Percentiles rank a stretch among this genome's conserved stretches.
Conservation (phyloP, 2,888 invertebrate species). For the Pristionchus mayeri region DNA sequence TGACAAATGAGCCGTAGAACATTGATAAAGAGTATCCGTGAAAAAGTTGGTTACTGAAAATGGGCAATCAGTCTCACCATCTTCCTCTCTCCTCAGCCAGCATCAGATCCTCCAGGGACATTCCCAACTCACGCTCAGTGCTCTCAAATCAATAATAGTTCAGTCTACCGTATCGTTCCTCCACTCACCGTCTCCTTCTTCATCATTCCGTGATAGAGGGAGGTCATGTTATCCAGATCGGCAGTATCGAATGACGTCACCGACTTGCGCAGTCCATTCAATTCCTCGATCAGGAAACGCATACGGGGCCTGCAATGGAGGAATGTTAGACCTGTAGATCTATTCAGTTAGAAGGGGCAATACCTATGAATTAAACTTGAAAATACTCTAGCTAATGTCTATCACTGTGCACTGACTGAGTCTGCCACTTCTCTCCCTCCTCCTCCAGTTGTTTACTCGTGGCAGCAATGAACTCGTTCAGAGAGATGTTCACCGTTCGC, state of each 20-base stretch:
- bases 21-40: not conserved
- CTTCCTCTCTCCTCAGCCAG: conserved; percentile 63
- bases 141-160: not conserved
- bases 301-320: conserved; percentile 42
- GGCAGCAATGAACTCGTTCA: not conserved
- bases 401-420: not conserved
- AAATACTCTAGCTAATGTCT: not conserved
- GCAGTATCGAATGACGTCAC: conserved; percentile 35
- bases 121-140: conserved; percentile 57
- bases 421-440: not conserved
- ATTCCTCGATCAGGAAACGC: conserved; percentile 44
- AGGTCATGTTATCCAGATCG: conserved; percentile 24
- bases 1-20: not conserved
- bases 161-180: not conserved
- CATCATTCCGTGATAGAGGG: conserved; percentile 40
- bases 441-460: conserved; percentile 34
- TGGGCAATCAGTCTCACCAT: no score
- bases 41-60: no score
- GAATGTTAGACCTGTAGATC: not conserved
- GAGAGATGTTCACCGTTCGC: conserved; percentile 44
- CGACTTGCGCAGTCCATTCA: conserved; percentile 30
- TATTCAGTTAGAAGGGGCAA: no score
- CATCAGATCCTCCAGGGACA: conserved; percentile 63
- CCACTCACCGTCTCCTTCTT: conserved; percentile 45
- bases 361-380: no score